A percentile compares a stretch with the other conserved stretches of the same genome.
phyloP scores from a whole-genome alignment of 2,888 invertebrate genomes.

The Aphelenchoides bicaudatus region DNA sequence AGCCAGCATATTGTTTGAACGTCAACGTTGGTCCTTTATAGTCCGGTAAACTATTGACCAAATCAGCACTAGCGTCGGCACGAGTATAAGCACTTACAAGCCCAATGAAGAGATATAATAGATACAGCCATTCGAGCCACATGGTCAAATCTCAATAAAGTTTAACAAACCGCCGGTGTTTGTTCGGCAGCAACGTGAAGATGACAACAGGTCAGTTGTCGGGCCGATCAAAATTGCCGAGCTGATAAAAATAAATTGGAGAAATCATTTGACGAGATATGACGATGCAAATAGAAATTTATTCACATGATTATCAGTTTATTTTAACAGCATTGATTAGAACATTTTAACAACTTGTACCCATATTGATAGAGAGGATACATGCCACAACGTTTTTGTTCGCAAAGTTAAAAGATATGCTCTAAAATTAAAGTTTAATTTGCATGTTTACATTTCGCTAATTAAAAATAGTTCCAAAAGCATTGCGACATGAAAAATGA shows the following conservation, averaged over 20 bases:
- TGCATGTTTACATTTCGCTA: no score
- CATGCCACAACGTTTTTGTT: no score
- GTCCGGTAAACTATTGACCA: conserved; percentile 23
- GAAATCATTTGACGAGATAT: not conserved
- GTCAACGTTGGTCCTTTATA: conserved; percentile 23
- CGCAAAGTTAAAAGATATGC: no score
- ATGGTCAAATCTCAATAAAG: conserved; percentile 5
- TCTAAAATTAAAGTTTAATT: no score
- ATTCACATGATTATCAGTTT: not conserved
- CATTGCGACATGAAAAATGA: no score
- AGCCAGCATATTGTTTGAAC: conserved; percentile 64
- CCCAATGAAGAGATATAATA: conserved; percentile 15
- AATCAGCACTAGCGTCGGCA: no score
- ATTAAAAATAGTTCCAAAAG: no score
- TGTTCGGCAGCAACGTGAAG: no score
- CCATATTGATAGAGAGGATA: no score
- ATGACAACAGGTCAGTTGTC: no score
- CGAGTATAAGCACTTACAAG: conserved; percentile 14
- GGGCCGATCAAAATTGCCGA: no score
- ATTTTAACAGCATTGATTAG: not conserved
- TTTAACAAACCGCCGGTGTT: no score
- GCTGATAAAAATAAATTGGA: not conserved
- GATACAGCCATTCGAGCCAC: conserved; percentile 26
- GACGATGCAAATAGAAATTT: not conserved
- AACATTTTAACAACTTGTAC: not conserved